Evolutionary conservation across 2,888 invertebrate species (phyloP).

Genomic region (Nomada ruficornis): DNA sequence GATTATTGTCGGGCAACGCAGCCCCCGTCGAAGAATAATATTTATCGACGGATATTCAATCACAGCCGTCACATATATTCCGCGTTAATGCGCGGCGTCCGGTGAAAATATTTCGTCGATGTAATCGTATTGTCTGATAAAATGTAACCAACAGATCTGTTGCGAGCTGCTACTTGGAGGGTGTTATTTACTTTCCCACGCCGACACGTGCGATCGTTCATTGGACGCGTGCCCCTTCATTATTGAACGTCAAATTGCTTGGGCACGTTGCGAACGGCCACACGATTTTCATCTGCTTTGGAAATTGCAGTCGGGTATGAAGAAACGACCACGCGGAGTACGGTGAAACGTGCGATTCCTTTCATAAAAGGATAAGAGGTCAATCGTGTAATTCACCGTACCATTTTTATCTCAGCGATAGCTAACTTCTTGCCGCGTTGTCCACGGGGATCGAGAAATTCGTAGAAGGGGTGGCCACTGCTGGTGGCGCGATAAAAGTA

Average conservation of each 20-base stretch:
- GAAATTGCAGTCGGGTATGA: neutral
- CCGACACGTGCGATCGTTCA: conserved; percentile 13
- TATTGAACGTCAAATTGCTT: neutral
- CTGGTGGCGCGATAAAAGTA: conserved; percentile 71
- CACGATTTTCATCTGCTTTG: neutral
- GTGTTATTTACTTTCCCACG: conserved; percentile 49
- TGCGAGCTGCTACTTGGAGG: conserved; percentile 24
- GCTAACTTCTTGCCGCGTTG: neutral
- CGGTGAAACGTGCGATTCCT: neutral
- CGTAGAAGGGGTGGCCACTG: conserved; percentile 15
- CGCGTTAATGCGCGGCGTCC: conserved; percentile 47
- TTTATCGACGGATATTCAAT: conserved; percentile 60
- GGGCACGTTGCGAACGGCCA: neutral
- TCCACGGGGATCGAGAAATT: conserved; percentile 50
- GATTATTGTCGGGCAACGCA: conserved; percentile 36
- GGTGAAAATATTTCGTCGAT: neutral
- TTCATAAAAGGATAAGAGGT: neutral
- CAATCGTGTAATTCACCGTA: neutral
- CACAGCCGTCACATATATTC: conserved; percentile 16
- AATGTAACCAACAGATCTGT: conserved; percentile 43
- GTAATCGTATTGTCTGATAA: conserved; percentile 27
- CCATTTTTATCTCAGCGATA: conserved; percentile 8
- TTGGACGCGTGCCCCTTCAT: conserved; percentile 22
- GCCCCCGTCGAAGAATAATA: conserved; percentile 30
- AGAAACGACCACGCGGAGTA: neutral